phyloP scores from a whole-genome alignment of 2,797 vertebrate genomes.

The Salmo trutta region DNA sequence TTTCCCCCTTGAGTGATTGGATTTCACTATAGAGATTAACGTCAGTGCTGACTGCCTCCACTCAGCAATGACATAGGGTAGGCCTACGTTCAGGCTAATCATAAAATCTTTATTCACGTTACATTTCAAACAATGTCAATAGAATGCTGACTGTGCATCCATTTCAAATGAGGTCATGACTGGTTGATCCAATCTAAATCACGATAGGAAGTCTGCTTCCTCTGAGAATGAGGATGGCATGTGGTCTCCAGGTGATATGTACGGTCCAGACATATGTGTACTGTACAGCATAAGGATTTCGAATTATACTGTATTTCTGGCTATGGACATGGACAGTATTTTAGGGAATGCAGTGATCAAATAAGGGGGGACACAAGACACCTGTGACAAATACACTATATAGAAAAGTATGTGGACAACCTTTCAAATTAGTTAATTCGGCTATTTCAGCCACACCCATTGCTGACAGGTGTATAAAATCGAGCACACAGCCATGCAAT shows the following conservation, averaged over 20 bases:
- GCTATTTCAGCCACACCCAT: no score
- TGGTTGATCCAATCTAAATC: neutral
- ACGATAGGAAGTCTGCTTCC: neutral
- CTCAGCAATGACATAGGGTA: neutral
- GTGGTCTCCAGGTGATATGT: neutral
- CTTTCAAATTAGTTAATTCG: no score
- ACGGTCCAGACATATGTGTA: neutral
- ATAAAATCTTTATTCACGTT: no score
- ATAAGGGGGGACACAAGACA: slow-evolving; percentile 22
- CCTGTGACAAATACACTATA: slow-evolving; percentile 41
- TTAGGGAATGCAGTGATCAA: slow-evolving; percentile 3
- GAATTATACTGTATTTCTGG: neutral
- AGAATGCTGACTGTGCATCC: slow-evolving; percentile 6
- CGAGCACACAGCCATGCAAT: no score
- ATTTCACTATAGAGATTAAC: neutral
- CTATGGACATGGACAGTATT: neutral
- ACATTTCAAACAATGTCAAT: neutral
- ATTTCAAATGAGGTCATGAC: neutral
- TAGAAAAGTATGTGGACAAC: no score
- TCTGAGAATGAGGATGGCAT: neutral
- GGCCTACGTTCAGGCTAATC: neutral
- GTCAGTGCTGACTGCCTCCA: neutral
- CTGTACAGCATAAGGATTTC: neutral
- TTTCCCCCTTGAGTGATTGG: neutral
- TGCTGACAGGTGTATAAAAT: no score